A percentile compares a stretch with the other conserved stretches of the same genome.
These are phyloP conservation scores for Botia kubotai DNA, from an alignment of 2,797 vertebrate species.

Conservation along the genomic window DNA sequence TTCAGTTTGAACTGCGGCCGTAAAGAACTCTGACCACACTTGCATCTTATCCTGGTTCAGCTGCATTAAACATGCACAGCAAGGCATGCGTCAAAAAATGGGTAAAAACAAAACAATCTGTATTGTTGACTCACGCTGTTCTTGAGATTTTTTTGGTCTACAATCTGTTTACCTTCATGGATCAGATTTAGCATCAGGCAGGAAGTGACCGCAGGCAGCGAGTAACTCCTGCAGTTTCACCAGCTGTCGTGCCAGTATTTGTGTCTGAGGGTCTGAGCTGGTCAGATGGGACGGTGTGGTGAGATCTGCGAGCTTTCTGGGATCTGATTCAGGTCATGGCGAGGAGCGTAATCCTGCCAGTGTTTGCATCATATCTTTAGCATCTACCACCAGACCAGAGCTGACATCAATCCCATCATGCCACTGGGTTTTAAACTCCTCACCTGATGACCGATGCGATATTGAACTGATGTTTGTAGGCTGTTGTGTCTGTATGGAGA, in stretches of 20 bases:
- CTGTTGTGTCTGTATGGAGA: not conserved
- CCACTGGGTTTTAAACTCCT: slow-evolving; percentile 56
- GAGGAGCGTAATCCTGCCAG: slow-evolving; percentile 39
- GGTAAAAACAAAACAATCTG: not conserved
- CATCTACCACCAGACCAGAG: slow-evolving; percentile 29
- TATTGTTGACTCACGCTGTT: not conserved
- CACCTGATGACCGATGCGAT: slow-evolving; percentile 24
- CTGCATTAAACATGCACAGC: slow-evolving; percentile 6
- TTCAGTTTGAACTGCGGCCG: slow-evolving; percentile 24
- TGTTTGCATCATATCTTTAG: slow-evolving; percentile 50
- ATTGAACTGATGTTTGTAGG: not conserved
- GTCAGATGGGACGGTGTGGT: slow-evolving; percentile 52
- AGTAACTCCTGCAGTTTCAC: slow-evolving; percentile 51
- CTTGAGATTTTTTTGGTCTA: slow-evolving; percentile 16
- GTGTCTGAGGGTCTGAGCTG: slow-evolving; percentile 40
- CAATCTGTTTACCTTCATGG: slow-evolving; percentile 50
- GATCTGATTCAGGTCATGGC: slow-evolving; percentile 49
- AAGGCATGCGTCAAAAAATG: not conserved
- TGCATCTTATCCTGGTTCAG: slow-evolving; percentile 24
- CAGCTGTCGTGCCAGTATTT: slow-evolving; percentile 54
- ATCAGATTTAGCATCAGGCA: slow-evolving; percentile 55
- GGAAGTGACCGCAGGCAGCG: slow-evolving; percentile 54
- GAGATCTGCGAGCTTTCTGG: slow-evolving; percentile 50
- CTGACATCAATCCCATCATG: slow-evolving; percentile 54
- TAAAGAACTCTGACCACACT: not conserved